Evolutionary conservation across 2,113 vertebrate species (phyloP).

Genomic region (Edolisoma coerulescens): DNA sequence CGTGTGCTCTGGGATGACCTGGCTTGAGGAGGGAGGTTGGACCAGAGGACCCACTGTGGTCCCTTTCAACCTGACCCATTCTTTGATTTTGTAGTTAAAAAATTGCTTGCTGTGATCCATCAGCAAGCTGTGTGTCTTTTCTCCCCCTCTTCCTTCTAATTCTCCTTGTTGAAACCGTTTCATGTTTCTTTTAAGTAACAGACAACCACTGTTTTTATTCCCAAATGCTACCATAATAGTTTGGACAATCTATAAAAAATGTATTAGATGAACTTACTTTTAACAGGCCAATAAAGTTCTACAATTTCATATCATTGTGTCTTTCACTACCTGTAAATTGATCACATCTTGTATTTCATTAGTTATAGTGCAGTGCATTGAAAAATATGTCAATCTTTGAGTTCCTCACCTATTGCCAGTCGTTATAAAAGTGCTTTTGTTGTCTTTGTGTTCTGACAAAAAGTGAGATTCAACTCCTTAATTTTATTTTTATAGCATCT

Average conservation of each 20-base stretch:
- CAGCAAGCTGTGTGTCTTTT: constrained; percentile 14
- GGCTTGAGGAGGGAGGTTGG: background rate
- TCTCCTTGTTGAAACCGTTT: background rate
- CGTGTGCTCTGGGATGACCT: background rate
- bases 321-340: constrained; percentile 36
- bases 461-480: background rate
- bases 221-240: constrained; percentile 40
- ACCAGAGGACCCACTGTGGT: background rate
- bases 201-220: constrained; percentile 48
- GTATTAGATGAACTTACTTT: constrained; percentile 56
- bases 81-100: background rate
- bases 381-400: background rate
- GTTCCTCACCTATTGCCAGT: background rate
- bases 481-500: background rate
- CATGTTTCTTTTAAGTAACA: constrained; percentile 51
- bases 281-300: constrained; percentile 73
- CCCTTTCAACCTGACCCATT: background rate
- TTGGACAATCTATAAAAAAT: constrained; percentile 19
- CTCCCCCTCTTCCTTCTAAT: background rate
- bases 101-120: constrained; percentile 27
- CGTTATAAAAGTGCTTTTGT: background rate
- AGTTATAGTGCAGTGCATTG: background rate
- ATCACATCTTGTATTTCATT: background rate
- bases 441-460: background rate
- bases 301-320: constrained; percentile 52